Evolutionary conservation across 2,888 invertebrate species (phyloP).

Genomic region (Lycophotia porphyrea): DNA sequence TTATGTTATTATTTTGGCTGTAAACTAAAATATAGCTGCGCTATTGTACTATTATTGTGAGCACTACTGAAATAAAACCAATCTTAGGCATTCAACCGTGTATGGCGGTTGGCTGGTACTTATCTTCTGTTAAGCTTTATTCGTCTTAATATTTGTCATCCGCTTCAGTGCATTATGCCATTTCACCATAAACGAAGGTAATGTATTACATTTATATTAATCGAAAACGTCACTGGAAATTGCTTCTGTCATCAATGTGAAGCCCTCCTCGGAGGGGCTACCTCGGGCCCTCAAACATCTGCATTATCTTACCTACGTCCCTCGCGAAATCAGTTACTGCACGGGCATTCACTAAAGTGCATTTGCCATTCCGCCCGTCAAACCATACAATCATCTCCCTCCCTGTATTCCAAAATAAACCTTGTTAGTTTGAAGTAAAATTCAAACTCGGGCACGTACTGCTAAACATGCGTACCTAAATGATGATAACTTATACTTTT

Average conservation of each 20-base stretch:
- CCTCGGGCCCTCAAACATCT: constrained; percentile 82
- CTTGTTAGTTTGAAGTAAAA: constrained; percentile 58
- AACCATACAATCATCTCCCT: constrained; percentile 80
- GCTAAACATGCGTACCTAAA: constrained; percentile 73
- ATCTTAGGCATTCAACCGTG: neutral
- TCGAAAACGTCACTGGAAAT: constrained; percentile 84
- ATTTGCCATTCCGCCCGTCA: constrained; percentile 85
- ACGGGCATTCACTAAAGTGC: constrained; percentile 88
- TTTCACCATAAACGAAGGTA: constrained; percentile 61
- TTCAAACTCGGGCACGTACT: constrained; percentile 64
- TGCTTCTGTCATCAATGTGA: constrained; percentile 85
- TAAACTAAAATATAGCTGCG: constrained; percentile 18
- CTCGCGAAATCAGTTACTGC: constrained; percentile 85
- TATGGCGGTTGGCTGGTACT: neutral
- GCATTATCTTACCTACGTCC: constrained; percentile 89
- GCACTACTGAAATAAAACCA: neutral
- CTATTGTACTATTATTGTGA: constrained; percentile 1
- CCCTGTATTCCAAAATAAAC: constrained; percentile 64
- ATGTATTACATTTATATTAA: constrained; percentile 85
- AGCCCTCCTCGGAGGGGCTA: constrained; percentile 72
- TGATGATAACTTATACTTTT: constrained; percentile 81
- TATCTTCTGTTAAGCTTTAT: neutral
- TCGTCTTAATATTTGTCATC: constrained; percentile 12
- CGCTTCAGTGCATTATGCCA: constrained; percentile 30
- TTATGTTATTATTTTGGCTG: constrained; percentile 52